Evolutionary conservation across 2,113 vertebrate genomes (phyloP), one percentile per base, ranked within the genome.

Genomic region (Callaeas wilsoni): DNA sequence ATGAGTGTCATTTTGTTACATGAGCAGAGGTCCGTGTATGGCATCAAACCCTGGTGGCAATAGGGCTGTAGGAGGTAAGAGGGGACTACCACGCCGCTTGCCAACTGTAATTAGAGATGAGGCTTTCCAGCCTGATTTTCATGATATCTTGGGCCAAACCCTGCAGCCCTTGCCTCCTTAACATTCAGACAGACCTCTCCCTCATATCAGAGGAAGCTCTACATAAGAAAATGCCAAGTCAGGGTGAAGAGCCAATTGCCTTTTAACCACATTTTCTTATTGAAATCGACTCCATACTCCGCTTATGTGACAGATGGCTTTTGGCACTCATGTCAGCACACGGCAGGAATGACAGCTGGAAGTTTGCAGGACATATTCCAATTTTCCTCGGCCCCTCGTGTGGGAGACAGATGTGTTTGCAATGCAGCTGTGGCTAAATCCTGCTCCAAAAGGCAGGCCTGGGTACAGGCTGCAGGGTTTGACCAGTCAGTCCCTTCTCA

Each of bases 261-360:
- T 93, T 91, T 90, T 59, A 87, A 41, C 42, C 27, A 32, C 23
- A 32, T 88, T 82, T 93, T 57, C 46, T 19, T 42, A 79, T 4
- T 50, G 59, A 94, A 94, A 93, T 67, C 6, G 5, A 35, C 70
- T 63, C 71, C 2, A 1, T 4, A 1, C 33, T 42, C 52, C 0
- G 0, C 46, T 35, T 25, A 22, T 35, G 53, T 91, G 89, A 63
- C 80, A 78, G 93, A 82, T 52, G 80, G 69, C 7, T 6, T 81
- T 64, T 63, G 76, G 73, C 42, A 44, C 19, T 74, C 1, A 0
- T 80, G 69, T 76, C 84, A 94, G 46, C 62, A 57, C 37, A 55
- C 89, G 87, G 67, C 78, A 76, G 84, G 77, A 75, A n/a, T n/a
- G 81, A 53, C 81, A 95, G 69, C 69, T 95, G 94, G 57, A 80